Conservation (phyloP, 2,113 vertebrate species). For the Pan troglodytes region NHGRI_mPanTro3-v2.1_pri NC_072398.2:5704001-5704500, state of each 20-base stretch:
- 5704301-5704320: neutral
- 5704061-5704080: constrained; percentile 76
- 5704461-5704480: neutral
- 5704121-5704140: constrained; percentile 74
- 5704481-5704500: neutral
- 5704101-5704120: constrained; percentile 81
- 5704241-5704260: neutral
- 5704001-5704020: constrained; percentile 62
- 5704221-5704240: neutral
- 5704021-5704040: constrained; percentile 15
- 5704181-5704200: constrained; percentile 58
- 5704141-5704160: constrained; percentile 76
- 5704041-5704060: constrained; percentile 58
- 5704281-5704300: neutral
- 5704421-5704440: neutral
- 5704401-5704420: neutral
- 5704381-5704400: neutral
- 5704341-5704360: neutral
- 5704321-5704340: neutral
- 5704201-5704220: constrained; percentile 15
- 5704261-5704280: neutral
- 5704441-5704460: neutral
- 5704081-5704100: constrained; percentile 79
- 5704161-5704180: constrained; percentile 70
- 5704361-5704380: neutral